Percentiles rank a stretch among this genome's conserved stretches.
These are phyloP conservation scores for Andrena bucephala DNA, from an alignment of 2,888 invertebrate species.

Conservation along the genomic window DNA sequence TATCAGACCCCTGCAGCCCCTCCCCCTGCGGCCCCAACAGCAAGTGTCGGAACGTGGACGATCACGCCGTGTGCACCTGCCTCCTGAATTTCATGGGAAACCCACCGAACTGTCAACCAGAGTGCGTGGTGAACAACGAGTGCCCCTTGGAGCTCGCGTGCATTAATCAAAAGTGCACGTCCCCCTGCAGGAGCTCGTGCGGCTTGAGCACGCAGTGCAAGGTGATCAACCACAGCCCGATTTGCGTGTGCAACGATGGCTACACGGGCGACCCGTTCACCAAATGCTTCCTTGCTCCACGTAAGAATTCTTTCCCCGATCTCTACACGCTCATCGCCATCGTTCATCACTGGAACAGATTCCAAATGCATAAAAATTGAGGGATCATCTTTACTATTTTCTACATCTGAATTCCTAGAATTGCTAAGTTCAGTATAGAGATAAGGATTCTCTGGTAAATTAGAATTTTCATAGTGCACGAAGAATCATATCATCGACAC, in stretches of 20 bases:
- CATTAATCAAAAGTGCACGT: conserved; percentile 91
- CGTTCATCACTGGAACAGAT: not conserved
- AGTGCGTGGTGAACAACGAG: conserved; percentile 92
- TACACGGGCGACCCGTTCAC: conserved; percentile 91
- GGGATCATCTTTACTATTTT: not conserved
- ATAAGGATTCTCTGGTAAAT: no score
- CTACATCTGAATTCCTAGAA: not conserved
- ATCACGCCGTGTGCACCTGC: conserved; percentile 93
- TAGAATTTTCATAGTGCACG: no score
- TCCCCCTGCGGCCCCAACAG: conserved; percentile 93
- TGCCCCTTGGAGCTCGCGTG: conserved; percentile 93
- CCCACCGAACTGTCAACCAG: conserved; percentile 93
- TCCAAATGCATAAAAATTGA: not conserved
- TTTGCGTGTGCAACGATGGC: conserved; percentile 92
- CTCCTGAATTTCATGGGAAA: conserved; percentile 91
- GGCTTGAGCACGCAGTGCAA: conserved; percentile 92
- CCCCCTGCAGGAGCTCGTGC: conserved; percentile 92
- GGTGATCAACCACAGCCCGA: conserved; percentile 92
- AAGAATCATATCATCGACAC: no score
- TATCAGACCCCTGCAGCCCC: conserved; percentile 82
- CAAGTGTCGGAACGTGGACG: conserved; percentile 89
- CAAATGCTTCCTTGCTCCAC: conserved; percentile 87
- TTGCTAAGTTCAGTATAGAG: no score
- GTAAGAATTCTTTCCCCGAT: conserved; percentile 71
- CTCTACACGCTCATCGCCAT: conserved; percentile 21